Evolutionary conservation across 2,113 vertebrate species (phyloP), one percentile per base, ranked within the genome.

Genomic region (Peromyscus leucopus): DNA sequence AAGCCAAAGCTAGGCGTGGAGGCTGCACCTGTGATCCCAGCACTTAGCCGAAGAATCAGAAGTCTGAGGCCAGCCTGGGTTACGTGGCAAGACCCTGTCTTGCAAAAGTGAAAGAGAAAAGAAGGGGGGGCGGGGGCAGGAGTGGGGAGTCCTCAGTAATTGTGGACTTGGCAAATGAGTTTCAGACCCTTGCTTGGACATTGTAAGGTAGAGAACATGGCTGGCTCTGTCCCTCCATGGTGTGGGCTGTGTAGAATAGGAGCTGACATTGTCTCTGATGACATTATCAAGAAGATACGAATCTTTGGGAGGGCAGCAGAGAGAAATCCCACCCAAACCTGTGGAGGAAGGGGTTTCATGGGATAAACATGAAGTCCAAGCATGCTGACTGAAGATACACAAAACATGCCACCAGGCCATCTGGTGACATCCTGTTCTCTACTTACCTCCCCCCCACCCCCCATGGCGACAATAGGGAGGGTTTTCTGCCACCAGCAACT

Each of bases 221-320:
- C 42, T 7, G 0, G 42, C 31, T 59, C 11, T 8, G 0, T n/a
- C 24, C 63, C 42, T 5, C 71, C 12, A 0, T 5, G 17, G 42
- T 11, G 13, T 11, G 15, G 28, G 21, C 63, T 57, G 17, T 21
- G 39, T 5, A 11, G 16, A 6, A 24, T 2, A 69, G 67, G 26
- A 63, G n/a, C 28, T 31, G 46, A 28, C 12, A 4, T 36, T 7
- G 0, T 46, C 69, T 84, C 61, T 42, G 78, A 86, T 9, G 5
- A n/a, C 39, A 3, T 42, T 2, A 2, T 16, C 28, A 11, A 87
- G 7, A 15, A 51, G 17, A 11, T 33, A n/a, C 24, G 0, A 19
- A 7, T 90, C 16, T 46, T 78, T 15, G 39, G n/a, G 33, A 80
- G 89, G 63, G 17, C 51, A 59, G 46, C 42, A 39, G 63, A 85